Conservation (phyloP, 2,113 vertebrate species). For the Acrocephalus kingi region DNA sequence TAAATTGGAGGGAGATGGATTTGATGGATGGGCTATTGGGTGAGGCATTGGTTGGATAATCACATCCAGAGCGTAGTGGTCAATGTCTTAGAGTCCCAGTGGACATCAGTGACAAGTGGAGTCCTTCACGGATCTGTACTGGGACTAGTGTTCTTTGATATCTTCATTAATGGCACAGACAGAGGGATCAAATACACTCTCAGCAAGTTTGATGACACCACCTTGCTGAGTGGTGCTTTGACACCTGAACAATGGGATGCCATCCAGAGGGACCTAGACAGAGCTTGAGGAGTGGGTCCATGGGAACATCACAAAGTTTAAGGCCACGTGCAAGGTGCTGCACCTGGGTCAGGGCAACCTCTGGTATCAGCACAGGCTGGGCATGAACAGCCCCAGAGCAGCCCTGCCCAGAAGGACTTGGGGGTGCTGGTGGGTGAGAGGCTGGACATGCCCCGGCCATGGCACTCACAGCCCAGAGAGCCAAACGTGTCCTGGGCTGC, state of each 20-base stretch:
- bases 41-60: not conserved
- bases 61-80: too few species aligned
- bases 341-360: not conserved
- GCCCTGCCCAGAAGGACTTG: not conserved
- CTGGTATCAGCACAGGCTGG: not conserved
- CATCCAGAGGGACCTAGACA: not conserved
- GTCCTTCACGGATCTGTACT: fast-evolving
- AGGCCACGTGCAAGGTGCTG: not conserved
- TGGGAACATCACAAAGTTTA: not conserved
- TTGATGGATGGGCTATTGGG: not conserved
- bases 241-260: not conserved
- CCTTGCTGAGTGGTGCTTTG: not conserved
- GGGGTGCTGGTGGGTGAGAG: not conserved
- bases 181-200: not conserved
- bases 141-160: not conserved
- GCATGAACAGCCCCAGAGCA: not conserved
- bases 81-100: not conserved
- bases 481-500: too few species aligned
- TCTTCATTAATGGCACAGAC: not conserved
- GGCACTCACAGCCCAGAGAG: too few species aligned
- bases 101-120: not conserved
- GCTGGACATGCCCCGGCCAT: not conserved
- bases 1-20: not conserved
- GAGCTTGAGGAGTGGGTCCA: not conserved
- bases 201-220: not conserved